Evolutionary conservation across 2,113 vertebrate genomes (phyloP).

Genomic region (Anhinga rufa): DNA sequence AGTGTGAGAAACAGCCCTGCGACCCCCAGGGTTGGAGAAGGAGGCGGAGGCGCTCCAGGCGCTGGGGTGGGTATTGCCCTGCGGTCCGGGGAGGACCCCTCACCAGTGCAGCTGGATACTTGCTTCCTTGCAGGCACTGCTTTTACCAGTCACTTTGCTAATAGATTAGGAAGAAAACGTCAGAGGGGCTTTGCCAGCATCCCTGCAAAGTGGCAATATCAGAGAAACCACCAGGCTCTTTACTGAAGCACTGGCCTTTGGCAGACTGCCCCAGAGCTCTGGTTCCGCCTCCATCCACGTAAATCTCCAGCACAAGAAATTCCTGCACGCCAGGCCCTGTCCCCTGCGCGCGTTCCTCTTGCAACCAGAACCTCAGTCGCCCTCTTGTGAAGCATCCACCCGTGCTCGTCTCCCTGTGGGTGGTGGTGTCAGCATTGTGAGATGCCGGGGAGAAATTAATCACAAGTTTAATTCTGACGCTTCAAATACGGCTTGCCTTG

Average conservation of each 20-base stretch:
- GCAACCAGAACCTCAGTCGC: background rate
- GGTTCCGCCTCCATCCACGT: background rate
- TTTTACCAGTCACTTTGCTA: background rate
- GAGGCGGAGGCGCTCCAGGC: rapidly evolving
- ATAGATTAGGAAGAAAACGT: background rate
- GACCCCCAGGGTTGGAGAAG: rapidly evolving
- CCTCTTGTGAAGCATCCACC: background rate
- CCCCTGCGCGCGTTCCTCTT: background rate
- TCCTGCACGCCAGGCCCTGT: background rate
- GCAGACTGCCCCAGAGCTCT: background rate
- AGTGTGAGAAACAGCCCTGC: background rate
- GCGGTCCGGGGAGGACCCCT: background rate
- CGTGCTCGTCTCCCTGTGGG: background rate
- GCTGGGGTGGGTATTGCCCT: background rate
- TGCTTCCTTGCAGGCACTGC: background rate
- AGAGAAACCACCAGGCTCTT: background rate
- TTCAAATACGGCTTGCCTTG: background rate
- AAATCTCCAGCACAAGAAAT: background rate
- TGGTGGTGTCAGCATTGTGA: background rate
- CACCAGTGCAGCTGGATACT: background rate
- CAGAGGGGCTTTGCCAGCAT: background rate
- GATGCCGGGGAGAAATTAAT: background rate
- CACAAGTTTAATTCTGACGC: background rate
- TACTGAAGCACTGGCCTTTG: background rate
- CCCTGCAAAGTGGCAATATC: background rate